phyloP scores from a whole-genome alignment of 1,140 invertebrate genomes.

The Galleria mellonella region DNA sequence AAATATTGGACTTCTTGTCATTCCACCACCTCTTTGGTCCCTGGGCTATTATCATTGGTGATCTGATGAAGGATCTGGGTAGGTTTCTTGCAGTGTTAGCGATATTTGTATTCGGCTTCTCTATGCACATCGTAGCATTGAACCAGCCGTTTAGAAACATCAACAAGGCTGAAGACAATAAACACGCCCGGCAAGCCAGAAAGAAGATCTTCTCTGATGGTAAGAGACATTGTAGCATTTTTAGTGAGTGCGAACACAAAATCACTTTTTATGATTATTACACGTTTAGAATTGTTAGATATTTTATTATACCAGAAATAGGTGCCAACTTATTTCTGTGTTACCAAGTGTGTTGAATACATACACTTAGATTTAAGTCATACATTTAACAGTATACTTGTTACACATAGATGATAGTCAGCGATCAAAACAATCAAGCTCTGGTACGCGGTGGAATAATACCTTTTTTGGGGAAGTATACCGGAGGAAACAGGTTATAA shows the following conservation, averaged over 20 bases:
- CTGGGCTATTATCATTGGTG: slow-evolving; percentile 95
- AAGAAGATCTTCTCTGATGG: slow-evolving; percentile 83
- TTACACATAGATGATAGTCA: slow-evolving; percentile 49
- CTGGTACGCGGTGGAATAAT: slow-evolving; percentile 62
- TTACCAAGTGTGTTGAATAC: no score
- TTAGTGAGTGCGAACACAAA: no score
- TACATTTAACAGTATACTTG: slow-evolving; percentile 14
- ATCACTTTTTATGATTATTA: no score
- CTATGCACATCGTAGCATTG: slow-evolving; percentile 96
- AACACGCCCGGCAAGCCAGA: slow-evolving; percentile 63
- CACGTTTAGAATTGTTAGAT: no score
- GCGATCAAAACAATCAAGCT: slow-evolving; percentile 59
- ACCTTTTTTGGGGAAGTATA: slow-evolving; percentile 56
- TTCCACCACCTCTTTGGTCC: slow-evolving; percentile 99
- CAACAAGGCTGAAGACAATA: slow-evolving; percentile 74
- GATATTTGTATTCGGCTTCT: slow-evolving; percentile 99
- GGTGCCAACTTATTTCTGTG: no score
- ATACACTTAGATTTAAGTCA: no score
- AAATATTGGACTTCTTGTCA: slow-evolving; percentile 96
- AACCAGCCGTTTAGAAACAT: slow-evolving; percentile 92
- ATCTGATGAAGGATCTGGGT: slow-evolving; percentile 93
- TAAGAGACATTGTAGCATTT: slow-evolving; percentile 59
- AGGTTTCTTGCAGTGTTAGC: slow-evolving; percentile 96
- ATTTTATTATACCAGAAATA: no score
- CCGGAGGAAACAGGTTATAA: slow-evolving; percentile 68